These are phyloP conservation scores for Lanistes nyassanus DNA, from an alignment of 1,140 invertebrate genomes.

Conservation along the genomic window DNA sequence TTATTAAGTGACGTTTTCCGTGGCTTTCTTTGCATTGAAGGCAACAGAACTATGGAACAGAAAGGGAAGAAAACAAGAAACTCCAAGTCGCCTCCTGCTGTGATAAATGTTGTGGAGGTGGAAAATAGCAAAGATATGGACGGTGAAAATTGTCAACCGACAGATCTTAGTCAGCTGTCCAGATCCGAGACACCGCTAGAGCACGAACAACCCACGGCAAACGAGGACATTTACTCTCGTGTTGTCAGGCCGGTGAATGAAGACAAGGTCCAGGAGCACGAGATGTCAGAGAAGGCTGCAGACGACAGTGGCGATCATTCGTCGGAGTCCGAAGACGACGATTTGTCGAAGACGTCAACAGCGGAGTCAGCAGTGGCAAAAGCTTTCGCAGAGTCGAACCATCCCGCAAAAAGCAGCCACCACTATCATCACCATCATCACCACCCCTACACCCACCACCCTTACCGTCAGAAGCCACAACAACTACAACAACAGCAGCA, in stretches of 20 bases:
- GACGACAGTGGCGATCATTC: no score
- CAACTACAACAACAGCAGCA: no score
- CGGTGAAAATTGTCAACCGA: slow-evolving; percentile 8
- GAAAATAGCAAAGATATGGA: background rate
- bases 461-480: no score
- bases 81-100: background rate
- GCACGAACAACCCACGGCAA: background rate
- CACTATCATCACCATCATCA: no score
- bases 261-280: no score
- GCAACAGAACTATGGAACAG: background rate
- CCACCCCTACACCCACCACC: no score
- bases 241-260: background rate
- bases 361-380: no score
- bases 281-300: no score
- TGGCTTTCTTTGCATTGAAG: background rate
- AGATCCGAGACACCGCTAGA: background rate
- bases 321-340: no score
- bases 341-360: no score
- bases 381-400: no score
- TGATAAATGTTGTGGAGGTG: background rate
- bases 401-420: no score
- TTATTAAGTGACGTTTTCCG: background rate
- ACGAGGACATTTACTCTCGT: background rate
- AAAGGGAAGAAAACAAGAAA: background rate
- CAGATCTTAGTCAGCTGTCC: slow-evolving; percentile 11